Base-by-base conservation (phyloP, 2,888 invertebrate genomes). In the Latheticus oryzae region DNA sequence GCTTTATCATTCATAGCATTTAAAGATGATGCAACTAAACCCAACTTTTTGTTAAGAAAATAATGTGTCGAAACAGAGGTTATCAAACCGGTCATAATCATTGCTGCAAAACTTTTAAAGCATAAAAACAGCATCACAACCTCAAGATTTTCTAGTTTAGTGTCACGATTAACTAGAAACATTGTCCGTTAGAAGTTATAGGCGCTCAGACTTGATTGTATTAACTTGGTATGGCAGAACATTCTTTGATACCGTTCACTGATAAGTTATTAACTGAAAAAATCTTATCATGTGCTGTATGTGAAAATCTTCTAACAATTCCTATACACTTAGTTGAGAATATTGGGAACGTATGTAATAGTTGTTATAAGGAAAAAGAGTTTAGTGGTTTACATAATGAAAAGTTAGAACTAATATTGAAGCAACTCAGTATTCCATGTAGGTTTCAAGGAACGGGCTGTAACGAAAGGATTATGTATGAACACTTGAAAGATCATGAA, bases 261-360 rank as follows among this genome's bases (percentile, higher is more conserved):
- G 68, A 68, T 21, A 65, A 65, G 43, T 26, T 73, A 17, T 12
- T 69, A 19, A 63, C 68, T 11, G 62, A 66, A 35, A 64, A 64
- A 26, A 60, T 65, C 42, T 63, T 72, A 12, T 60, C 62, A 7
- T 73, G 73, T 59, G 63, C 63, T 16, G 50, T 62, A 30, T 76
- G 75, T 51, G 64, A 67, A 8, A 65, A 69, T 16, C 60, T 75
- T 21, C 61, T 70, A 40, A 68, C 65, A 12, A 57, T 63, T 21
- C 74, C 74, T n/a, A 71, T 76, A 51, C 71, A 72, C 65, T 57
- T 74, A 15, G 67, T 71, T 2, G 66, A 70, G 54, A 62, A 67
- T 38, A 32, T 67, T 3, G 75, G 75, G 12, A 74, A 73, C 47
- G 58, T 73, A 9, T 76, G 76, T 51, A 64, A 65, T 5, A 55